These are phyloP conservation scores for Trichomalopsis sarcophagae DNA, from an alignment of 1,140 invertebrate genomes.

Conservation along the genomic window DNA sequence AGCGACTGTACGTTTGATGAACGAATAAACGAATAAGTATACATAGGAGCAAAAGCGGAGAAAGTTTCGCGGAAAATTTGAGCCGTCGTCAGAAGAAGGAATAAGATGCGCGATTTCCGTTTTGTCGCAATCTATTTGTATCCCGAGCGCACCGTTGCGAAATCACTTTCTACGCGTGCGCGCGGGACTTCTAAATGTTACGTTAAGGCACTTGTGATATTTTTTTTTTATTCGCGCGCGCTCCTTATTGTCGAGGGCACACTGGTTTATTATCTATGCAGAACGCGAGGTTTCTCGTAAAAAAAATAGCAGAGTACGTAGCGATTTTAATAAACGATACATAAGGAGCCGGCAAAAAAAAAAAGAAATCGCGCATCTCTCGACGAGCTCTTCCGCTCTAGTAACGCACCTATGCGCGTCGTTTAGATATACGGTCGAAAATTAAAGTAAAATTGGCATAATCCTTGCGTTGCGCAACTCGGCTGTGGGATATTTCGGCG, in stretches of 20 bases:
- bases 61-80: constrained; percentile 28
- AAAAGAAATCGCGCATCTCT: neutral
- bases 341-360: neutral
- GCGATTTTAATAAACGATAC: too few species aligned
- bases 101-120: constrained; percentile 29
- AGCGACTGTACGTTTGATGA: too few species aligned
- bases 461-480: neutral
- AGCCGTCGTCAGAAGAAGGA: neutral
- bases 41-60: neutral
- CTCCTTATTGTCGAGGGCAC: neutral
- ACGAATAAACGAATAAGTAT: too few species aligned
- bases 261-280: neutral
- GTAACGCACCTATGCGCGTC: too few species aligned
- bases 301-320: neutral
- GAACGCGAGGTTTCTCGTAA: neutral
- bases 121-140: constrained; percentile 10
- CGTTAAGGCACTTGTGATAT: neutral
- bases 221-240: neutral
- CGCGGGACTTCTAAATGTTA: neutral
- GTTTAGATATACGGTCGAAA: neutral
- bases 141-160: neutral
- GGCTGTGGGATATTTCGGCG: neutral
- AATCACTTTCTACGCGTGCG: constrained; percentile 36
- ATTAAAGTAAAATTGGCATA: neutral
- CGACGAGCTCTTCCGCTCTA: neutral